These are phyloP conservation scores for Echiichthys vipera DNA, from an alignment of 2,797 vertebrate species.

Conservation along the genomic window DNA sequence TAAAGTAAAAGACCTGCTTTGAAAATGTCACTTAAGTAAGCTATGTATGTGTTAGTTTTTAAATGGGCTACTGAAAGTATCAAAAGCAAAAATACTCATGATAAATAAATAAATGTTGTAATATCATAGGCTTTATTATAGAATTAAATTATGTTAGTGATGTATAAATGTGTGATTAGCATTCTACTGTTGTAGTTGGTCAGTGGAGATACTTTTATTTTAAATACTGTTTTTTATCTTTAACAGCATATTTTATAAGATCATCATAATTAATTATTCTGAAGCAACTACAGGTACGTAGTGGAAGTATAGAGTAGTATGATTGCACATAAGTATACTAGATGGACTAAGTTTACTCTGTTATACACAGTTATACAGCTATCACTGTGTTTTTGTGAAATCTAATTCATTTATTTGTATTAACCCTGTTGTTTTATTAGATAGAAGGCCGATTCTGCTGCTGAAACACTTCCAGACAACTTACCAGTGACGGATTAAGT, in stretches of 20 bases:
- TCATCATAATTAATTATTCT: too few relatives aligned
- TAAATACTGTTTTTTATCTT: background rate
- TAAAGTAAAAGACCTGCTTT: background rate
- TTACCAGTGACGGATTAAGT: background rate
- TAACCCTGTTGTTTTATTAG: background rate
- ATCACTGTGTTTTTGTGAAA: background rate
- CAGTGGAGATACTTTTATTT: background rate
- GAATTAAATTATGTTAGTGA: background rate
- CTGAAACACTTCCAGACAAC: background rate
- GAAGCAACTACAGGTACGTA: too few relatives aligned
- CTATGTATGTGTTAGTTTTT: rapidly evolving
- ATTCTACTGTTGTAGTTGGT: background rate
- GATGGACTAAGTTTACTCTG: too few relatives aligned
- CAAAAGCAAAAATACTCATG: background rate
- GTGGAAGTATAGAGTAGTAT: too few relatives aligned
- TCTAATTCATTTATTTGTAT: background rate
- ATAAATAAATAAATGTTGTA: background rate
- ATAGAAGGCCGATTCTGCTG: background rate
- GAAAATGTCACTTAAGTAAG: background rate
- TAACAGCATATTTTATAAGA: background rate
- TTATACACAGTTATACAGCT: background rate
- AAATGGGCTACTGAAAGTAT: background rate
- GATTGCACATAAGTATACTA: too few relatives aligned
- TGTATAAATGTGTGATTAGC: background rate
- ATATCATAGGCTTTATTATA: background rate